Evolutionary conservation across 2,888 invertebrate genomes (phyloP), one percentile per base, ranked within the genome.

Genomic region (Sceliomorpha sp.): DNA sequence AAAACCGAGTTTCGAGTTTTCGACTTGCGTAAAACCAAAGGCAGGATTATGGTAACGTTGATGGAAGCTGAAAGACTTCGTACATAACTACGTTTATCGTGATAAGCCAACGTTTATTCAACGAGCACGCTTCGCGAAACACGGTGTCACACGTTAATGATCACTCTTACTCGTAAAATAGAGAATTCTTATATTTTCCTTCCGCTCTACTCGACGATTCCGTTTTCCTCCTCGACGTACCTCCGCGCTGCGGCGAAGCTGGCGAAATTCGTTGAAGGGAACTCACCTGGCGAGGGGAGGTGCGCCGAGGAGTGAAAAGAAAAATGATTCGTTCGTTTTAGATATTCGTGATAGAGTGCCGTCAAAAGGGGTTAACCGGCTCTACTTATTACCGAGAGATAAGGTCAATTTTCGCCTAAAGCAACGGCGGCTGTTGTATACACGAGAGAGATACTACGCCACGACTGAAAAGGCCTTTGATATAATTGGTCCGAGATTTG

Each of bases 401-500:
- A 15, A 56, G 47, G 56, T 56, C 50, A 48, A 64, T 64, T 64
- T 42, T 15, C 36, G 37, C 9, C 39, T 51, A 44, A 56, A 56
- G 39, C 37, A 14, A 34, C 31, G 51, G n/a, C n/a, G n/a, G n/a
- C n/a, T 37, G 44, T 56, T 56, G 12, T 51, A 34, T 45, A 51
- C 39, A 29, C 20, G 17, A 27, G 15, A 50, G 48, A 44, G 42
- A 50, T 50, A 31, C 42, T 45, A 17, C 34, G 27, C 20, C 40
- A 40, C 32, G 53, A 37, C 69, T 76, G 74, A 75, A 78, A 76
- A 73, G 72, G 58, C 68, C 48, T 37, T 70, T 59, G 71, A 62
- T 78, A n/a, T n/a, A 77, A 78, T 78, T 77, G 76, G 75, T 69
- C 73, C 47, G 69, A 76, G 76, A 77, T 77, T 77, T 45, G 63